phyloP scores from a whole-genome alignment of 2,888 invertebrate species.

The Lochmaea capreae region DNA sequence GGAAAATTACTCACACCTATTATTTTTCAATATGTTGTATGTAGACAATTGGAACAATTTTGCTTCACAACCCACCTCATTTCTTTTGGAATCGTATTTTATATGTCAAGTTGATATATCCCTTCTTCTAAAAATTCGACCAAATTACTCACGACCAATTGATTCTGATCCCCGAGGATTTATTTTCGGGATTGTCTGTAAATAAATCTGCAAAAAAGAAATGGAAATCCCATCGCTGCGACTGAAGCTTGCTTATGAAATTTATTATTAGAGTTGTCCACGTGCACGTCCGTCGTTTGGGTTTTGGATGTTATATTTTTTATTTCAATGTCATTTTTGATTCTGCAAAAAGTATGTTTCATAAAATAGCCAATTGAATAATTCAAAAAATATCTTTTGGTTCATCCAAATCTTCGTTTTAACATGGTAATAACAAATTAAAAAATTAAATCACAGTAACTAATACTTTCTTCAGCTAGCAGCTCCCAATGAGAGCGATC shows the following conservation, averaged over 20 bases:
- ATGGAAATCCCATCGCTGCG: neutral
- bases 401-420: slow-evolving; percentile 7
- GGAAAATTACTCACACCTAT: neutral
- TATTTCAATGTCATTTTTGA: neutral
- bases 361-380: too few species aligned
- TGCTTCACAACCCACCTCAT: neutral
- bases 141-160: slow-evolving; percentile 21
- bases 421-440: slow-evolving; percentile 18
- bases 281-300: neutral
- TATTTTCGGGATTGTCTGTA: slow-evolving; percentile 10
- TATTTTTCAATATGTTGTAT: neutral
- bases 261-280: neutral
- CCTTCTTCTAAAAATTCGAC: slow-evolving; percentile 7
- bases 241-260: slow-evolving; percentile 12
- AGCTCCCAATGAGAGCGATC: slow-evolving; percentile 70
- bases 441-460: slow-evolving; percentile 44
- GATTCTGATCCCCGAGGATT: neutral
- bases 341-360: too few species aligned
- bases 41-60: neutral
- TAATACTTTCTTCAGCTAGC: slow-evolving; percentile 71
- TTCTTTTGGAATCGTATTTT: neutral
- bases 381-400: neutral
- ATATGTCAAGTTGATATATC: slow-evolving; percentile 2
- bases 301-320: neutral
- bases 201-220: slow-evolving; percentile 11